Evolutionary conservation across 2,888 invertebrate genomes (phyloP), one percentile per base, ranked within the genome.

Genomic region (Augiades crinisus): DNA sequence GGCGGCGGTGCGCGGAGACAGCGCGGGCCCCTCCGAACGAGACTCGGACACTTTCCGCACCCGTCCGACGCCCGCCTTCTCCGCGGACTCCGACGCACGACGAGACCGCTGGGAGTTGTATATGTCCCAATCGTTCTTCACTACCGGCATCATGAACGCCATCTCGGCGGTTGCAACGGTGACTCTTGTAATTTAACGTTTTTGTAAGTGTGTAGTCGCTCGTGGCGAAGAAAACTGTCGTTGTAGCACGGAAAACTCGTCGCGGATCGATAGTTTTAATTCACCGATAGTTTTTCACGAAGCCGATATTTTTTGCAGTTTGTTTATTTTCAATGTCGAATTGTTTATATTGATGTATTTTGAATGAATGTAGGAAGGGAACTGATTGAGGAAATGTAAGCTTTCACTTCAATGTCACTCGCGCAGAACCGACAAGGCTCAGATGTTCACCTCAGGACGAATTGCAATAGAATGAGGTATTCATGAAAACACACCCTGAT

Each of bases 61-160:
- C 56, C 61, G 55, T 52, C 74, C 58, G 56, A 63, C 78, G 36
- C 57, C 56, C 6, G 57, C 64, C 63, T 84, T 81, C 68, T 84
- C 84, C 64, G 74, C 69, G 6, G 94, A 93, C 82, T 96, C 96
- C 5, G 95, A 95, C 34, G 93, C 91, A 61, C 94, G 92, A 63
- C 96, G 91, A 50, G 93, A 92, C 58, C 96, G 92, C 78, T 93
- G 93, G 61, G 95, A 94, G 90, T 96, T 95, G 91, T 97, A 97
- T 73, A 97, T 96, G 81, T 97, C 95, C 93, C 95, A 97, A 82
- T 97, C 96, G 90, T 96, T 97, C 91, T 96, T 96, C 89, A 97
- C 93, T 62, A 97, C 96, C 54, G 96, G 97, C 95, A 97, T 96
- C 96, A 96, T 96, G 90, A 97, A 97, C 91, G 97, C 97, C 97